phyloP scores from a whole-genome alignment of 2,113 vertebrate genomes.

The Gymnocephalus cernua region DNA sequence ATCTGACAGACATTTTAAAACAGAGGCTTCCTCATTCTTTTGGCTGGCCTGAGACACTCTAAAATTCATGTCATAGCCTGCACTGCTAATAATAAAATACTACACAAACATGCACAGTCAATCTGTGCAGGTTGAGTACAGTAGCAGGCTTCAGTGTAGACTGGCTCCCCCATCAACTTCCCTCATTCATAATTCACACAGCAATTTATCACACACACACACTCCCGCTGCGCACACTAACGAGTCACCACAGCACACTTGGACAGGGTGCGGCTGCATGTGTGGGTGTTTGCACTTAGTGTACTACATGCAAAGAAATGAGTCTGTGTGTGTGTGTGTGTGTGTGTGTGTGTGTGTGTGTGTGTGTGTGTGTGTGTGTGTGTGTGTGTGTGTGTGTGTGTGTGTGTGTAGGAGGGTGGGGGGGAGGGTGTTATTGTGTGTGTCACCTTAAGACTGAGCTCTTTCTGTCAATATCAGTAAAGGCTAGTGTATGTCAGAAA shows the following conservation, averaged over 20 bases:
- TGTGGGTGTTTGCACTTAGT: slow-evolving; percentile 36
- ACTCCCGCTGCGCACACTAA: slow-evolving; percentile 50
- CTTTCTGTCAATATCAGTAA: slow-evolving; percentile 62
- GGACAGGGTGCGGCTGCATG: slow-evolving; percentile 38
- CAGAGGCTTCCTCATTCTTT: slow-evolving; percentile 8
- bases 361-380: background rate
- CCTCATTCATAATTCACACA: slow-evolving; percentile 80
- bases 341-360: background rate
- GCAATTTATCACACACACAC: slow-evolving; percentile 68
- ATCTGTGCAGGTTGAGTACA: slow-evolving; percentile 16
- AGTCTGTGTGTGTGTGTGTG: background rate
- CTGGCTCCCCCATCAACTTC: slow-evolving; percentile 51
- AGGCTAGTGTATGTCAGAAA: slow-evolving; percentile 28
- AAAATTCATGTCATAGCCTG: slow-evolving; percentile 2
- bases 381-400: background rate
- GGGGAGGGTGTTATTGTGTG: slow-evolving; percentile 14
- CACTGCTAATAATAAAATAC: slow-evolving; percentile 28
- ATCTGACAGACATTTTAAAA: slow-evolving; percentile 6
- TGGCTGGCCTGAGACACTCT: background rate
- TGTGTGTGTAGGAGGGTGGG: background rate
- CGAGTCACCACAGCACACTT: slow-evolving; percentile 43
- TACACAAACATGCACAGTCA: slow-evolving; percentile 7
- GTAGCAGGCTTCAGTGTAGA: slow-evolving; percentile 43
- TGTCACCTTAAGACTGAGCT: slow-evolving; percentile 43
- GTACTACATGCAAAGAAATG: slow-evolving; percentile 20